Evolutionary conservation across 2,888 invertebrate genomes (phyloP).

Genomic region (Troides helena): DNA sequence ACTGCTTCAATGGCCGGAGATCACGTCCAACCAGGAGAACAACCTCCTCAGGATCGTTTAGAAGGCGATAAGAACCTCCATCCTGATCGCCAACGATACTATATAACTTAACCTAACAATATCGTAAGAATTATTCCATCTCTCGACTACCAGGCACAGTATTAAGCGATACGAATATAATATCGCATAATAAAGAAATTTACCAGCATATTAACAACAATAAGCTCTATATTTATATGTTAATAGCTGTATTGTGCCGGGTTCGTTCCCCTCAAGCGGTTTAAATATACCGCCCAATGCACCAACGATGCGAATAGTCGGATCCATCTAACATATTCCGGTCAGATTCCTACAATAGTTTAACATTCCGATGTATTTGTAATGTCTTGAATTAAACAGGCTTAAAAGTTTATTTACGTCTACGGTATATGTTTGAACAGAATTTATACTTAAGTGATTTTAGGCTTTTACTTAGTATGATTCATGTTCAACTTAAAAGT

Average conservation of each 20-base stretch:
- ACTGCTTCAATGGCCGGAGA: too few relatives aligned
- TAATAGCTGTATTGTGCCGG: conserved; percentile 54
- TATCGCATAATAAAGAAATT: conserved; percentile 27
- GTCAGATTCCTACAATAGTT: conserved; percentile 30
- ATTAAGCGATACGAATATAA: conserved; percentile 15
- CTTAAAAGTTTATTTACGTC: conserved; percentile 19
- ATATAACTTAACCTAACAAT: too few relatives aligned
- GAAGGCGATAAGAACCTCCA: too few relatives aligned
- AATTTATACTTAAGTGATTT: conserved; percentile 7
- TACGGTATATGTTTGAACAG: conserved; percentile 10
- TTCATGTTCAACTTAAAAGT: too few relatives aligned
- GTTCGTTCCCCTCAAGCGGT: conserved; percentile 56
- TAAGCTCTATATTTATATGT: conserved; percentile 51
- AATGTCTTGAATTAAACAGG: conserved; percentile 27
- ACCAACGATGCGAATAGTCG: conserved; percentile 37
- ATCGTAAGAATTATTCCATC: not conserved
- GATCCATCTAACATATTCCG: conserved; percentile 48
- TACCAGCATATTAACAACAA: conserved; percentile 35
- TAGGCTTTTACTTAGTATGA: not conserved
- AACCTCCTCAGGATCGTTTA: too few relatives aligned
- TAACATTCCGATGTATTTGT: conserved; percentile 28
- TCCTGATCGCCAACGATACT: too few relatives aligned
- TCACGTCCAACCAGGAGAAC: too few relatives aligned
- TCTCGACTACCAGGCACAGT: not conserved
- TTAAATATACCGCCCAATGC: conserved; percentile 45